Percentiles rank a stretch among this genome's conserved stretches.
Evolutionary conservation across 2,797 vertebrate genomes (phyloP).

Genomic region (Potorous gilbertii): DNA sequence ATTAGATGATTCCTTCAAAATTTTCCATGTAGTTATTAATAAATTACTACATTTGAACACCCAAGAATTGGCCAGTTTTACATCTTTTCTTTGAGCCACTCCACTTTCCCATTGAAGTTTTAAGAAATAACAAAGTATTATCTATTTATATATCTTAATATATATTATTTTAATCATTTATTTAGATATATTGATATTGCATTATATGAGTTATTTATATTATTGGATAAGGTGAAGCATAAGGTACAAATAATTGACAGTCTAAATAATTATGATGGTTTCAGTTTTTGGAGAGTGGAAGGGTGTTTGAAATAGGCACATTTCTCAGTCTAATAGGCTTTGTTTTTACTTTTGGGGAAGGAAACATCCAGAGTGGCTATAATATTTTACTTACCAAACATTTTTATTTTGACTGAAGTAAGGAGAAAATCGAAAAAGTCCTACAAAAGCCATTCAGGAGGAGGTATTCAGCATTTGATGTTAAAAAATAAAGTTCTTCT

Average conservation of each 20-base stretch:
- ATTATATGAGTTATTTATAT: too few species aligned
- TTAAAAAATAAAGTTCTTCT: slow-evolving; percentile 54
- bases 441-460: not conserved
- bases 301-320: not conserved
- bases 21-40: not conserved
- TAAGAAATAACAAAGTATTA: not conserved
- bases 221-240: not conserved
- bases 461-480: not conserved
- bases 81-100: not conserved
- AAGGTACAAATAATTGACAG: not conserved
- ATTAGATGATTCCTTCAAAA: not conserved
- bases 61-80: not conserved
- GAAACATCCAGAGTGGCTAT: not conserved
- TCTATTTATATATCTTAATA: too few species aligned
- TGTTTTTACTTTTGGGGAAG: not conserved
- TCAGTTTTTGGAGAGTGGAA: not conserved
- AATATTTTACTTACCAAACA: not conserved
- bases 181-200: too few species aligned
- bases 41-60: not conserved
- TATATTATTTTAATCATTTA: too few species aligned
- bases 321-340: not conserved
- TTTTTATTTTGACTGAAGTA: not conserved
- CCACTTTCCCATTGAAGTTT: not conserved
- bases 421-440: not conserved
- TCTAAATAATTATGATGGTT: not conserved